Percentiles rank a stretch among this genome's conserved stretches.
Conservation (phyloP, 2,888 invertebrate genomes). For the Philonicus albiceps region DNA sequence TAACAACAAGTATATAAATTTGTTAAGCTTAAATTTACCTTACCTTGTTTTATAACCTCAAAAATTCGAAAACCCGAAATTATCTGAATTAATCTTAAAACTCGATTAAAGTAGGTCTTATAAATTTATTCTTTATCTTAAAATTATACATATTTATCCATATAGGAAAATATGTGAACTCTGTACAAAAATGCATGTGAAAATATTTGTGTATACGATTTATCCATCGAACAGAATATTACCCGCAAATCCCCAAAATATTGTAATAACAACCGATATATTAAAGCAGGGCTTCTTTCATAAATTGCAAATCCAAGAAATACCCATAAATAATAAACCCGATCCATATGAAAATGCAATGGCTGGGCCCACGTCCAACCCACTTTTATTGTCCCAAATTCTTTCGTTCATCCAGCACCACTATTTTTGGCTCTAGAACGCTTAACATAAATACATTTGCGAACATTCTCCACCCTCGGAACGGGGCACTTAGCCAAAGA, state of each 20-base stretch:
- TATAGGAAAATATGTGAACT: no score
- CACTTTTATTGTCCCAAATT: not conserved
- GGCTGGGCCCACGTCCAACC: not conserved
- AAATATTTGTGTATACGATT: no score
- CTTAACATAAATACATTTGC: not conserved
- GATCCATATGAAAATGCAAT: not conserved
- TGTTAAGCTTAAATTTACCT: no score
- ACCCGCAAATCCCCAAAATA: not conserved
- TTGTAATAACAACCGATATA: not conserved
- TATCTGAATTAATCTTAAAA: no score
- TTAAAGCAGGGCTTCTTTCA: not conserved
- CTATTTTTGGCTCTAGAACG: not conserved
- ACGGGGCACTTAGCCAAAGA: not conserved
- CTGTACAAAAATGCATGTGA: no score
- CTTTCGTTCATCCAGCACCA: not conserved
- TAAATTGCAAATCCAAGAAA: not conserved
- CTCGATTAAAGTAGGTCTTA: no score
- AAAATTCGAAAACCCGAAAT: no score
- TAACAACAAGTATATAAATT: no score
- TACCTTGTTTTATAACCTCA: no score
- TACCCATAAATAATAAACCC: not conserved
- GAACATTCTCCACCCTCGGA: not conserved
- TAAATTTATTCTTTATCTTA: no score
- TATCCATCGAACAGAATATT: not conserved
- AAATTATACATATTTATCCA: no score